phyloP scores from a whole-genome alignment of 2,888 invertebrate species.

The Drosophila affinis region DNA sequence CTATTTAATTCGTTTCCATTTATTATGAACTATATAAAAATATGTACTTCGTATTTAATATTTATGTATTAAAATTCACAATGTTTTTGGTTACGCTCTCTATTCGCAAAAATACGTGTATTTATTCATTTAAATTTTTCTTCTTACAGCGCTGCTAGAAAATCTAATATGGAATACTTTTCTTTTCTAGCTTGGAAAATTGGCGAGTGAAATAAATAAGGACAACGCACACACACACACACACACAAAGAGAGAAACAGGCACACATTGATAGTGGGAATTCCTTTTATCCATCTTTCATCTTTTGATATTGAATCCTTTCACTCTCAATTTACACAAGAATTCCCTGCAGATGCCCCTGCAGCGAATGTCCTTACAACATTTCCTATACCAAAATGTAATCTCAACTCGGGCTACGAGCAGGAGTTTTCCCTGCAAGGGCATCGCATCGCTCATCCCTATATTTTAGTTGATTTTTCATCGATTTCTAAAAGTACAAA shows the following conservation, averaged over 20 bases:
- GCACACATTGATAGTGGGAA: constrained; percentile 11
- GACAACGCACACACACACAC: constrained; percentile 13
- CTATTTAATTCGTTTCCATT: constrained; percentile 39
- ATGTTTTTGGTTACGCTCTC: constrained; percentile 55
- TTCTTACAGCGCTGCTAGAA: constrained; percentile 52
- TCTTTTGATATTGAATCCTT: constrained; percentile 15
- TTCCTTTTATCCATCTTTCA: not conserved
- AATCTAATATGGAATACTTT: constrained; percentile 60
- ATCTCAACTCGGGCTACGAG: constrained; percentile 2
- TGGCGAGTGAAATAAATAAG: constrained; percentile 40
- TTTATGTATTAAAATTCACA: constrained; percentile 76
- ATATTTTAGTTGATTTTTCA: constrained; percentile 21
- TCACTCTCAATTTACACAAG: constrained; percentile 14
- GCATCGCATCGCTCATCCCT: not conserved
- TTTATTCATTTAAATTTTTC: constrained; percentile 34
- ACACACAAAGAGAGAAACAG: constrained; percentile 10
- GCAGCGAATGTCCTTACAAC: not conserved
- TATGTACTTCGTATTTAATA: constrained; percentile 42
- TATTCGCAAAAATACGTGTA: constrained; percentile 65
- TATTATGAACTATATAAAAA: constrained; percentile 74
- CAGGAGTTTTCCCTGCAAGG: constrained; percentile 8
- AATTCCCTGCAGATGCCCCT: not conserved
- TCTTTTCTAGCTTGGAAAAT: constrained; percentile 38
- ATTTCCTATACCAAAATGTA: not conserved
- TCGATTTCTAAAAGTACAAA: constrained; percentile 62